Conservation (phyloP, 2,797 vertebrate species). For the Chiroxiphia lanceolata region DNA sequence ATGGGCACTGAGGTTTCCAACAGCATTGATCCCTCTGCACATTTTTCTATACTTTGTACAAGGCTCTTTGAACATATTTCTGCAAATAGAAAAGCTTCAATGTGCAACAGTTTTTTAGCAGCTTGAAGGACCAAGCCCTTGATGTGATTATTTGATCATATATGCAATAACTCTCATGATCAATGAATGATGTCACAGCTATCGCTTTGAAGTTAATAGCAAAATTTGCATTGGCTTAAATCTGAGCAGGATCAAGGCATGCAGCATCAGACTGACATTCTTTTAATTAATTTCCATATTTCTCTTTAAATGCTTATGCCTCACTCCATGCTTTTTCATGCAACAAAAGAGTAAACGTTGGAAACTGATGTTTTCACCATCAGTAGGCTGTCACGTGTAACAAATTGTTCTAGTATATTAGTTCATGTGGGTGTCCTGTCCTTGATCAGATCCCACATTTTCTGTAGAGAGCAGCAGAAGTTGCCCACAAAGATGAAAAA, state of each 20-base stretch:
- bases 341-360: background rate
- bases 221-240: constrained; percentile 52
- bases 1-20: constrained; percentile 48
- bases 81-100: constrained; percentile 37
- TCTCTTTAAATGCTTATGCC: background rate
- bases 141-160: constrained; percentile 47
- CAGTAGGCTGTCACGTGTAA: background rate
- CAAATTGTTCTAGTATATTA: constrained; percentile 24
- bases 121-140: constrained; percentile 42
- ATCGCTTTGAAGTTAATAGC: constrained; percentile 54
- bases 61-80: constrained; percentile 42
- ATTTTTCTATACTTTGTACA: constrained; percentile 32
- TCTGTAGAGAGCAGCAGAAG: background rate
- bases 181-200: constrained; percentile 45
- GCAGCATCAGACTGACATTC: background rate
- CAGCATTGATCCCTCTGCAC: constrained; percentile 32
- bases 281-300: constrained; percentile 45
- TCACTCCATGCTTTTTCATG: background rate
- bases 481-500: background rate
- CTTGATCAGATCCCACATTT: constrained; percentile 48
- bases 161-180: constrained; percentile 43
- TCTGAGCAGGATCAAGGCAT: constrained; percentile 45
- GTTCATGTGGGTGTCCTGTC: constrained; percentile 8
- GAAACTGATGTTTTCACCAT: background rate
- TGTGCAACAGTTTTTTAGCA: constrained; percentile 45